Base-by-base conservation (phyloP, 2,113 vertebrate genomes). In the Herpailurus yagouaroundi region DNA sequence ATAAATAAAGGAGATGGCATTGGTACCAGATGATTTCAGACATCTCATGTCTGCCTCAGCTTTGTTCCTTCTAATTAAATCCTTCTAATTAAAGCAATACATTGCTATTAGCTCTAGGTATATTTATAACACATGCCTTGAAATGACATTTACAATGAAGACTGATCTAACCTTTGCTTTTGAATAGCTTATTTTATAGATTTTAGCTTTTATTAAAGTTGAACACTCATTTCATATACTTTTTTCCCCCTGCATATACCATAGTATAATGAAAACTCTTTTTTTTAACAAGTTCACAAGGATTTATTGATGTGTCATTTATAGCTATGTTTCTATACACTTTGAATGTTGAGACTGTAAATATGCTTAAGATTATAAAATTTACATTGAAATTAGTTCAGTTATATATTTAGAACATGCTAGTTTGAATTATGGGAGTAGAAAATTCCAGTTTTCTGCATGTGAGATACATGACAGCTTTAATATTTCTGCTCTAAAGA, bases 21-120 rank as follows among this genome's bases (percentile, higher is more conserved):
- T 68, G 90, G 57, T 92, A 45, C 57, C 66, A 76, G 29, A 71
- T 97, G 87, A 89, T 94, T 97, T 96, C 57, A 96, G 84, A 81
- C 41, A 76, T 71, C 82, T 64, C 23, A 57, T 31, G 3, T 45
- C 64, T 91, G 69, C 52, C 71, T 96, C n/a, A 36, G 76, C 64
- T 96, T 96, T 93, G 63, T 94, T 91, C 15, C 0, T 97, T 94
- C 63, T 87, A 95, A 97, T 97, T 97, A 97, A 94, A 94, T 97
- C 27, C 84, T 48, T 95, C 94, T 96, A 97, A 98, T 97, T 97
- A 97, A 96, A 97, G 36, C 63, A 87, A 74, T 87, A 5, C 63
- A 66, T 96, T 95, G 89, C 83, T 89, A 3, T 97, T 92, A 97
- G 73, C 27, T 76, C 60, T 93, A 74, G n/a, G 63, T 89, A 19